These are phyloP conservation scores for Hypercompe scribonia DNA, from an alignment of 2,888 invertebrate species.

Conservation along the genomic window DNA sequence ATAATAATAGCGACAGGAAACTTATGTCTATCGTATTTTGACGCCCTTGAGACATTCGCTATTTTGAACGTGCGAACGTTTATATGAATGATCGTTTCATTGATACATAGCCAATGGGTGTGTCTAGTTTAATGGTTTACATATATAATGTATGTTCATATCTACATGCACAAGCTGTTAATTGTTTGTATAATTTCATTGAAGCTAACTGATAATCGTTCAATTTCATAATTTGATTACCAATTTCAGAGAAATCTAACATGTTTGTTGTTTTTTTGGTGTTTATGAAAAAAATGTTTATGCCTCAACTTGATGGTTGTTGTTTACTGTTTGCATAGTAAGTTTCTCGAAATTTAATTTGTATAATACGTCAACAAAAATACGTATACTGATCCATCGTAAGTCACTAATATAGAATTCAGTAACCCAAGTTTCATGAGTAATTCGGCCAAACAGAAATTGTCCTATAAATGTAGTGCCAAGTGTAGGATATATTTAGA, in stretches of 20 bases:
- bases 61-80: constrained; percentile 62
- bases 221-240: constrained; percentile 16
- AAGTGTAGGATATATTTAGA: neutral
- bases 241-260: constrained; percentile 21
- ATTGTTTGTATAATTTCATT: neutral
- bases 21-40: constrained; percentile 62
- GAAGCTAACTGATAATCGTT: neutral
- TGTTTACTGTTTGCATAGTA: constrained; percentile 31
- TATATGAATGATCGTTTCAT: constrained; percentile 78
- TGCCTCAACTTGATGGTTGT: constrained; percentile 26
- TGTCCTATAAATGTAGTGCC: neutral
- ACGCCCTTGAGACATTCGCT: constrained; percentile 69
- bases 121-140: constrained; percentile 53
- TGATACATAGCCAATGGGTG: constrained; percentile 68
- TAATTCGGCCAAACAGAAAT: neutral
- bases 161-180: neutral
- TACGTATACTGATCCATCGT: neutral
- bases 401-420: constrained; percentile 6
- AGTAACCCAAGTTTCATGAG: neutral
- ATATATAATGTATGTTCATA: neutral
- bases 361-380: neutral
- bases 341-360: constrained; percentile 15
- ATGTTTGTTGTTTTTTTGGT: constrained; percentile 24
- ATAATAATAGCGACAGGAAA: constrained; percentile 55
- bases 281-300: constrained; percentile 30